Evolutionary conservation across 1,140 invertebrate genomes (phyloP).

Genomic region (Hermatobates lingyangjiaoensis): DNA sequence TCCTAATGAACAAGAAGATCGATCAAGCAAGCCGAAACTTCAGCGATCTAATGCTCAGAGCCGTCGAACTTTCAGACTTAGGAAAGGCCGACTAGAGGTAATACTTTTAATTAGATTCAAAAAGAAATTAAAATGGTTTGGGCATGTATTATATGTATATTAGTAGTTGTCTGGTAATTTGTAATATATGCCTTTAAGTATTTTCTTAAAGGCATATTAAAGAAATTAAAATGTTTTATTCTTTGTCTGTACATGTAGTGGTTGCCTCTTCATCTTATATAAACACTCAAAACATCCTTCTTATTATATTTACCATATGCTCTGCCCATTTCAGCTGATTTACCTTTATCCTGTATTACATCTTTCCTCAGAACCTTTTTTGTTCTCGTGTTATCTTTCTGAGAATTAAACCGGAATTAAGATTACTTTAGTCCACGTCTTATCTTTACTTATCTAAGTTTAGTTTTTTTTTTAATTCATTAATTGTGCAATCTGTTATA

Average conservation of each 20-base stretch:
- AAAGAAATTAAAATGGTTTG: not conserved
- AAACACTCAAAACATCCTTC: not conserved
- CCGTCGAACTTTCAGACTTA: constrained; percentile 76
- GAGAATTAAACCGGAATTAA: too few relatives aligned
- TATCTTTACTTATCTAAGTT: too few relatives aligned
- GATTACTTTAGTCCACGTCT: too few relatives aligned
- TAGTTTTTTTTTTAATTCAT: too few relatives aligned
- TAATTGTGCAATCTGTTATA: too few relatives aligned
- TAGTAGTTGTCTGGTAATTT: constrained; percentile 18
- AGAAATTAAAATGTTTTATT: constrained; percentile 13
- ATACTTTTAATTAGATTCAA: too few relatives aligned
- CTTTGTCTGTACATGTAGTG: not conserved
- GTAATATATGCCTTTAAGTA: constrained; percentile 23
- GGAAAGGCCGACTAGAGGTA: constrained; percentile 43
- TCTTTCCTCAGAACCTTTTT: too few relatives aligned
- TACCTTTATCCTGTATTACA: too few relatives aligned
- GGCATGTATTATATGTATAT: constrained; percentile 5
- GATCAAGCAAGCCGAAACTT: constrained; percentile 58
- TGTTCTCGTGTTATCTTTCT: too few relatives aligned
- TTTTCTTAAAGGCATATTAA: constrained; percentile 22
- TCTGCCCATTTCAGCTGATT: too few relatives aligned
- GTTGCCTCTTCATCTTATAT: not conserved
- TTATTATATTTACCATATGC: too few relatives aligned
- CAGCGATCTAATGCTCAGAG: constrained; percentile 85
- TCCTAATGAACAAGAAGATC: too few relatives aligned